These are phyloP conservation scores for Micromys minutus DNA, from an alignment of 2,113 vertebrate species.

Conservation along the genomic window DNA sequence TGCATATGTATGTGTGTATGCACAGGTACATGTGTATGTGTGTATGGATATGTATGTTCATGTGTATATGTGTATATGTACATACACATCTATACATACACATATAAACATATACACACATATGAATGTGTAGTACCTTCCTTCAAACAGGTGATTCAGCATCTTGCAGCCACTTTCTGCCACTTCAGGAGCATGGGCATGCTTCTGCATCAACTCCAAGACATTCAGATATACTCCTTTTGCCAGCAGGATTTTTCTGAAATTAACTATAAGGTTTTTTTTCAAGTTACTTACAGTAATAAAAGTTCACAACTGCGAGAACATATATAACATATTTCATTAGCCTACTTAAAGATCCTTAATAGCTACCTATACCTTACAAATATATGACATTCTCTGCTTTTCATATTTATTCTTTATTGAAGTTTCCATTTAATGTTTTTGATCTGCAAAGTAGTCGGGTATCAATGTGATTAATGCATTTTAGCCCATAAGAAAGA, in stretches of 20 bases:
- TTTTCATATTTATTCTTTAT: constrained; percentile 9
- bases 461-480: background rate
- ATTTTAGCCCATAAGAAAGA: background rate
- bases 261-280: constrained; percentile 86
- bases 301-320: background rate
- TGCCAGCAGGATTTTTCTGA: constrained; percentile 89
- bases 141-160: constrained; percentile 91
- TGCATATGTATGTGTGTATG: background rate
- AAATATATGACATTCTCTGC: background rate
- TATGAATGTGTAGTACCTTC: constrained; percentile 86
- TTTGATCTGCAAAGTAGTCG: background rate
- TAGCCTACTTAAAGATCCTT: background rate
- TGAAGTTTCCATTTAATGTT: background rate
- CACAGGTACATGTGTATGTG: too few relatives aligned
- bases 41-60: background rate
- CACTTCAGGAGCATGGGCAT: constrained; percentile 87
- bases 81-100: background rate
- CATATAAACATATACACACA: too few relatives aligned
- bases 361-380: background rate
- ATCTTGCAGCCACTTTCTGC: constrained; percentile 92
- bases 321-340: background rate
- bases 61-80: background rate
- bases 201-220: constrained; percentile 94
- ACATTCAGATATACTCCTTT: constrained; percentile 96
- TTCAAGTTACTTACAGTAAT: background rate